Conservation (phyloP, 2,113 vertebrate species). For the Seriola quinqueradiata region DNA sequence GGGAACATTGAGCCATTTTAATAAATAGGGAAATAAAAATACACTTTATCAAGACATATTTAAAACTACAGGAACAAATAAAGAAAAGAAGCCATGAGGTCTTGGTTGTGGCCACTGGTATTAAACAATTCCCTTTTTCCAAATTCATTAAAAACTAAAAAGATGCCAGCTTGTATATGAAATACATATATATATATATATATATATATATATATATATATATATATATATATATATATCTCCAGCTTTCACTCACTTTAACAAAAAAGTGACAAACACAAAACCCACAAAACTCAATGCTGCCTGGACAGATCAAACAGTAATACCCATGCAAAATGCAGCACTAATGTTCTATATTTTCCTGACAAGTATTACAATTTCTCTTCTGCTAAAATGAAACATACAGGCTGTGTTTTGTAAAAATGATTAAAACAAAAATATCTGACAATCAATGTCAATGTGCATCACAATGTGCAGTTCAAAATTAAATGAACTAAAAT, state of each 20-base stretch:
- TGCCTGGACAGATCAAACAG: constrained; percentile 45
- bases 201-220: constrained; percentile 1
- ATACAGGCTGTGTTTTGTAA: constrained; percentile 19
- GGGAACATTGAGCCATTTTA: constrained; percentile 51
- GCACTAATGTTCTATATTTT: constrained; percentile 28
- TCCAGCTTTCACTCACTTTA: constrained; percentile 22
- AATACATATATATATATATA: constrained; percentile 1
- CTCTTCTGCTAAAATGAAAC: constrained; percentile 28
- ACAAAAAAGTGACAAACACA: constrained; percentile 36
- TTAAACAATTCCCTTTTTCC: constrained; percentile 29
- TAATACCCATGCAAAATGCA: constrained; percentile 55
- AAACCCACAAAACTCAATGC: constrained; percentile 7
- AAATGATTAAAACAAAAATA: constrained; percentile 15
- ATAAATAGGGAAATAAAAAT: constrained; percentile 65
- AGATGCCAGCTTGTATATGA: constrained; percentile 15
- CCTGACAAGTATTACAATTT: constrained; percentile 42
- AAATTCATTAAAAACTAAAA: constrained; percentile 17
- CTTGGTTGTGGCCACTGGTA: constrained; percentile 15
- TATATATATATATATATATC: background rate
- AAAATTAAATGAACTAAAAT: constrained; percentile 16
- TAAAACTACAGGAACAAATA: constrained; percentile 34
- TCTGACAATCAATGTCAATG: constrained; percentile 3
- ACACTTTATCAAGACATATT: constrained; percentile 35
- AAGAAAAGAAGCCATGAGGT: constrained; percentile 33
- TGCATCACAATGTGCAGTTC: constrained; percentile 4